Conservation (phyloP, 2,797 vertebrate genomes). For the Arrhamphus sclerolepis region DNA sequence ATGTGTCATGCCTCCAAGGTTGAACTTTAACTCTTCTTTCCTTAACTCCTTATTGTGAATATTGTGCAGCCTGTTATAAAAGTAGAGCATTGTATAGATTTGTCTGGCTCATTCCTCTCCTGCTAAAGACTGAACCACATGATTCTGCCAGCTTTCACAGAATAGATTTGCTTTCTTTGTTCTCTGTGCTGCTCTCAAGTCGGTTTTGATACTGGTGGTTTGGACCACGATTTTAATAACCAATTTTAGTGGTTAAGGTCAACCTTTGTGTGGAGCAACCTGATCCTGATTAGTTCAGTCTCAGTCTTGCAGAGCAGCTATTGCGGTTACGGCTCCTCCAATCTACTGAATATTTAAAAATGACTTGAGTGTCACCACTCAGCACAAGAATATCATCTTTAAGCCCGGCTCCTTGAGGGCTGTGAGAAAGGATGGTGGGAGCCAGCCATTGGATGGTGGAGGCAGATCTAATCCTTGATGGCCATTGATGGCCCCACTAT, state of each 20-base stretch:
- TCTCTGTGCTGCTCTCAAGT: slow-evolving; percentile 46
- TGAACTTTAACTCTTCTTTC: slow-evolving; percentile 50
- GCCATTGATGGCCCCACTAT: slow-evolving; percentile 22
- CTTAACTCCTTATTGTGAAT: slow-evolving; percentile 69
- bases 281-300: slow-evolving; percentile 48
- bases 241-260: slow-evolving; percentile 42
- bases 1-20: slow-evolving; percentile 47
- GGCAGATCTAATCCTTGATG: slow-evolving; percentile 46
- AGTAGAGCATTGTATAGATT: slow-evolving; percentile 71
- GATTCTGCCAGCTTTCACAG: slow-evolving; percentile 61
- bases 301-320: slow-evolving; percentile 7
- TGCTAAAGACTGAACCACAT: slow-evolving; percentile 65
- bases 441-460: slow-evolving; percentile 43
- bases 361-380: slow-evolving; percentile 42
- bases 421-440: slow-evolving; percentile 58
- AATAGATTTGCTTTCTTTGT: slow-evolving; percentile 51
- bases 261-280: slow-evolving; percentile 31
- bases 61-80: slow-evolving; percentile 56
- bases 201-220: slow-evolving; percentile 60
- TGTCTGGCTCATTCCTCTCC: slow-evolving; percentile 60
- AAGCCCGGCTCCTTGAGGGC: slow-evolving; percentile 52
- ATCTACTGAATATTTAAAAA: slow-evolving; percentile 18
- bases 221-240: slow-evolving; percentile 50
- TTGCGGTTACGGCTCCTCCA: slow-evolving; percentile 31
- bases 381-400: slow-evolving; percentile 36